These are phyloP conservation scores for Leptopilina myrica DNA, from an alignment of 2,888 invertebrate species.

Conservation along the genomic window DNA sequence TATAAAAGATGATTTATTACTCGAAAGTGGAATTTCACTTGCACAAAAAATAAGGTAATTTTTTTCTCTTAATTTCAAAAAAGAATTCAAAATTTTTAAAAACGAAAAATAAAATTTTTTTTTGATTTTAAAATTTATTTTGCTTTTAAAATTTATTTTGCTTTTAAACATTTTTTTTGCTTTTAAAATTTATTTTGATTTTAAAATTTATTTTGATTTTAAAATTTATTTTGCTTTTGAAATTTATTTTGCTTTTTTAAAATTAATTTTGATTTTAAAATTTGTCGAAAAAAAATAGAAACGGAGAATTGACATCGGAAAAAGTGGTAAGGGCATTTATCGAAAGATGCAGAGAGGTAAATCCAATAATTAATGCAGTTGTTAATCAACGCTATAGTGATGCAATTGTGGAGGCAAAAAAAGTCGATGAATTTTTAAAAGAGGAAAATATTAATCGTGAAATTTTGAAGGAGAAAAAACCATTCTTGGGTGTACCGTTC, in stretches of 20 bases:
- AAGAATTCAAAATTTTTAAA: too few relatives aligned
- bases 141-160: too few relatives aligned
- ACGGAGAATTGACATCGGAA: slow-evolving; percentile 81
- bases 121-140: too few relatives aligned
- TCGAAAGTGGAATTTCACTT: slow-evolving; percentile 83
- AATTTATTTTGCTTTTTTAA: too few relatives aligned
- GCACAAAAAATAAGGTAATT: slow-evolving; percentile 81
- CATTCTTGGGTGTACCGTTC: slow-evolving; percentile 94
- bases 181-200: too few relatives aligned
- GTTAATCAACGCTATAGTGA: slow-evolving; percentile 88
- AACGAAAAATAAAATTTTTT: too few relatives aligned
- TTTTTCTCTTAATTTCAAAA: not conserved
- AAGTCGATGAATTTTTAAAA: slow-evolving; percentile 84
- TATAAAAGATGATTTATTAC: slow-evolving; percentile 75
- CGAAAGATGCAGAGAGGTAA: slow-evolving; percentile 86
- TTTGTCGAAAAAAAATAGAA: slow-evolving; percentile 56
- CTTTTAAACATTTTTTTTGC: too few relatives aligned
- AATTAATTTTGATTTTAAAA: too few relatives aligned
- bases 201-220: too few relatives aligned
- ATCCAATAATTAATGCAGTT: slow-evolving; percentile 88
- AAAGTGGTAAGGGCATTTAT: slow-evolving; percentile 86
- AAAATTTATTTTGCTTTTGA: too few relatives aligned
- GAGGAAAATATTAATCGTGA: slow-evolving; percentile 79
- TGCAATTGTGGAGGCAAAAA: slow-evolving; percentile 87
- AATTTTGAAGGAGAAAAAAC: slow-evolving; percentile 83